phyloP scores from a whole-genome alignment of 2,797 vertebrate species.

The Tadarida brasiliensis region DNA sequence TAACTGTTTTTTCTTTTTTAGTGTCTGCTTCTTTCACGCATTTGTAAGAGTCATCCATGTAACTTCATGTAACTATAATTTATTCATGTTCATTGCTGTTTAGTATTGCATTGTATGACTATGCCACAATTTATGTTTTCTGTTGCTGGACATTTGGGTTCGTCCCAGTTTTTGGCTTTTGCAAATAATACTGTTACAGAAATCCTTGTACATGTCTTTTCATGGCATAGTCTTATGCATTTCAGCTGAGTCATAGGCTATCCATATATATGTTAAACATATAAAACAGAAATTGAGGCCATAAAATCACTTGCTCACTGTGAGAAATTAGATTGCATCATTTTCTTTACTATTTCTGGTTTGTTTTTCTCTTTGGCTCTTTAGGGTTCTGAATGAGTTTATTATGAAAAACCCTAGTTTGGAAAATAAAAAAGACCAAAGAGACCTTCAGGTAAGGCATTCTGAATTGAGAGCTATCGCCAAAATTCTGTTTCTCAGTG shows the following conservation, averaged over 20 bases:
- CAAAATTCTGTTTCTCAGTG: not conserved
- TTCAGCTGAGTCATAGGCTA: not conserved
- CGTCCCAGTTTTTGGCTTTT: not conserved
- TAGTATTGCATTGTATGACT: not conserved
- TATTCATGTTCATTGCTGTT: not conserved
- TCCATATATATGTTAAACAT: not conserved
- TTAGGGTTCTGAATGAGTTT: conserved; percentile 97
- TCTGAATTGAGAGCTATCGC: conserved; percentile 2
- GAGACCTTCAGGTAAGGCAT: conserved; percentile 95
- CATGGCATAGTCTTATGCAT: not conserved
- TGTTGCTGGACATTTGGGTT: not conserved
- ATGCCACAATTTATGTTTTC: not conserved
- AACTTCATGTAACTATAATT: not conserved
- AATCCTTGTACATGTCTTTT: not conserved
- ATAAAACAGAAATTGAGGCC: conserved; percentile 1
- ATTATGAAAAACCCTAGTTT: conserved; percentile 99
- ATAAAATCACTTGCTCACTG: not conserved
- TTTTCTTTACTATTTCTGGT: conserved; percentile 59
- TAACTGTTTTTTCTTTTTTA: not conserved
- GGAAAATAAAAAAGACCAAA: conserved; percentile 99
- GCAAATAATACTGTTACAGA: not conserved
- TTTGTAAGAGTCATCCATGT: not conserved
- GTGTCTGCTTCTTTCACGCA: not conserved
- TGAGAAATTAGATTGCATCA: conserved; percentile 11
- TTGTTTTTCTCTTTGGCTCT: conserved; percentile 48